A percentile compares a stretch with the other conserved stretches of the same genome.
Conservation (phyloP, 2,113 vertebrate genomes). For the Elephantulus edwardii region DNA sequence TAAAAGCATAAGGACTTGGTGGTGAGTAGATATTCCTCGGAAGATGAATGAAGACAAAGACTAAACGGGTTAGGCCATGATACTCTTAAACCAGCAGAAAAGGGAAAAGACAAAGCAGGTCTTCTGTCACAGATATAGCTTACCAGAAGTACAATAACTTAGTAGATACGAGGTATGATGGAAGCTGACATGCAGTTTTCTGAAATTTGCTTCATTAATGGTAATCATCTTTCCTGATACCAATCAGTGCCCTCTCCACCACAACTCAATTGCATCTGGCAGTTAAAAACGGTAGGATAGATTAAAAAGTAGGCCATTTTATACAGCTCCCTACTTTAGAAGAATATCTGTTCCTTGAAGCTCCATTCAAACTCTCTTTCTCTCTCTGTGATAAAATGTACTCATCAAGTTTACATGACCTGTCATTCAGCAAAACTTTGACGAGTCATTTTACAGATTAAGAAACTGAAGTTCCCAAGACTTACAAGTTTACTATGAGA, state of each 20-base stretch:
- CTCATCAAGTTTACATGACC: fast-evolving
- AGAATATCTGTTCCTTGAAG: neutral
- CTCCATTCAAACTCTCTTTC: neutral
- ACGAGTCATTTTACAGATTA: too few relatives aligned
- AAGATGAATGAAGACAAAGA: neutral
- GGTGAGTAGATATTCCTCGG: too few relatives aligned
- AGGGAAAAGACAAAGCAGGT: fast-evolving
- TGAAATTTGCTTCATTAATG: neutral
- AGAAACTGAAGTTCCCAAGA: too few relatives aligned
- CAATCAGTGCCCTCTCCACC: fast-evolving
- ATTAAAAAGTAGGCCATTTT: fast-evolving
- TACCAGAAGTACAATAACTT: neutral
- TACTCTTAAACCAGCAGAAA: fast-evolving
- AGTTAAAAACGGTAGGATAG: neutral
- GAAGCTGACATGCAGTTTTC: fast-evolving
- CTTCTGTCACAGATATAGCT: fast-evolving
- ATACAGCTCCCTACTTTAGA: fast-evolving
- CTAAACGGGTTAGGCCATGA: fast-evolving
- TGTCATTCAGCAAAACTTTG: too few relatives aligned
- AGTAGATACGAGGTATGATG: fast-evolving
- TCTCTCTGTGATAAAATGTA: neutral
- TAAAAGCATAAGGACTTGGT: neutral
- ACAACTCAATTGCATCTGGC: fast-evolving
- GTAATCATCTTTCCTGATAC: too few relatives aligned
- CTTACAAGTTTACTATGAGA: too few relatives aligned